These are phyloP conservation scores for Pandemis corylana DNA, from an alignment of 2,888 invertebrate species.

Conservation along the genomic window DNA sequence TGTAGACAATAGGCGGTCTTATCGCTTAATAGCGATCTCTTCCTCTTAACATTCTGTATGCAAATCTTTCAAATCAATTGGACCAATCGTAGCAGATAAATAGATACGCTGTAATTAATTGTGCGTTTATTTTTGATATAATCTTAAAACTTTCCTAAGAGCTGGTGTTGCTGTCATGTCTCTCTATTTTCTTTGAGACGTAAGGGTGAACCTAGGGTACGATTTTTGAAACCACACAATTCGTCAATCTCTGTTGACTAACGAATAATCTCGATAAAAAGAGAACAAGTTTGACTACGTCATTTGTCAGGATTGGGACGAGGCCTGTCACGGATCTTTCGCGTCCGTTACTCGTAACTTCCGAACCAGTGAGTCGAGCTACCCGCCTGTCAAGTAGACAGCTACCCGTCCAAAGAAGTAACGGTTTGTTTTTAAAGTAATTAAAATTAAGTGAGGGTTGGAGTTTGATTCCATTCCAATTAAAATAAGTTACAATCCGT, in stretches of 20 bases:
- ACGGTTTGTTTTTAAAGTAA: not conserved
- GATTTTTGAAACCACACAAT: too few relatives aligned
- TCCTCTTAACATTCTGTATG: too few relatives aligned
- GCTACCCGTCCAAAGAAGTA: not conserved
- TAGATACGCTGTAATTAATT: too few relatives aligned
- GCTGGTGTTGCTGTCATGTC: too few relatives aligned
- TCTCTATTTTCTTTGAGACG: too few relatives aligned
- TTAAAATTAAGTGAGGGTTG: not conserved
- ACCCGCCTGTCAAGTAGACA: constrained; percentile 3
- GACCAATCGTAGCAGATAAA: too few relatives aligned
- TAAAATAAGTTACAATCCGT: not conserved
- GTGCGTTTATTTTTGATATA: too few relatives aligned
- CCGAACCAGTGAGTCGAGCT: not conserved
- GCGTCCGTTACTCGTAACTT: not conserved
- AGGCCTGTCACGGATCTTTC: not conserved
- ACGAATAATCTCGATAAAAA: not conserved
- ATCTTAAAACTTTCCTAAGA: too few relatives aligned
- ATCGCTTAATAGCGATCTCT: too few relatives aligned
- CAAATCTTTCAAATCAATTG: too few relatives aligned
- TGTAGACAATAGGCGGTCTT: too few relatives aligned
- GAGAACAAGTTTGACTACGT: not conserved
- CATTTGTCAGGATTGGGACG: not conserved
- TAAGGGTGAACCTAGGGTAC: too few relatives aligned
- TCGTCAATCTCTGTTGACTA: not conserved
- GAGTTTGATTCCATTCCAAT: not conserved